phyloP scores from a whole-genome alignment of 1,140 invertebrate species.

The Hydropsyche tenuis region DNA sequence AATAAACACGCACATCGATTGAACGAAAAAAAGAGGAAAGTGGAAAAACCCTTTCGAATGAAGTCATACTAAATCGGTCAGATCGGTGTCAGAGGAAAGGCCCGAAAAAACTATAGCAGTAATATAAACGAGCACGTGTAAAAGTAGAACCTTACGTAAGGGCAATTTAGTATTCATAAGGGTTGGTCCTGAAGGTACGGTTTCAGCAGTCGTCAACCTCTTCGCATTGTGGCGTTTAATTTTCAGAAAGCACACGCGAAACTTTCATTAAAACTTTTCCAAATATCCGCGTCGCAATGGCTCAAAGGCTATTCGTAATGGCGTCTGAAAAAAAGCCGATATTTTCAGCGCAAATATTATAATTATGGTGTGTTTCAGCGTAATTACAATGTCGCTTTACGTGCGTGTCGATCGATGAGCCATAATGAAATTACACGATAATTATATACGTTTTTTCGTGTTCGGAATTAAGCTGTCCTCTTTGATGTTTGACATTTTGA shows the following conservation, averaged over 20 bases:
- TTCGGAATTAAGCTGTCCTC: no score
- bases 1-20: no score
- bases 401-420: neutral
- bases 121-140: no score
- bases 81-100: no score
- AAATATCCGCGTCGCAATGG: neutral
- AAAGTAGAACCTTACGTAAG: neutral
- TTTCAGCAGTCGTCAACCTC: neutral
- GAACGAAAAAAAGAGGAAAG: no score
- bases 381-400: neutral
- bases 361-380: neutral
- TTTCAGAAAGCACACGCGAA: constrained; percentile 4
- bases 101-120: no score
- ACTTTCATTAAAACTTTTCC: constrained; percentile 9
- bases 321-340: neutral
- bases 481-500: no score
- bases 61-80: no score
- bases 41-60: no score
- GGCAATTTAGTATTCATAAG: constrained; percentile 4
- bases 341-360: neutral
- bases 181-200: neutral
- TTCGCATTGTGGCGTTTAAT: neutral
- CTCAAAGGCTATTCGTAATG: neutral
- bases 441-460: neutral
- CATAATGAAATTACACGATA: neutral